Percentiles rank a stretch among this genome's conserved stretches.
Conservation (phyloP, 2,113 vertebrate genomes). For the Solea solea region DNA sequence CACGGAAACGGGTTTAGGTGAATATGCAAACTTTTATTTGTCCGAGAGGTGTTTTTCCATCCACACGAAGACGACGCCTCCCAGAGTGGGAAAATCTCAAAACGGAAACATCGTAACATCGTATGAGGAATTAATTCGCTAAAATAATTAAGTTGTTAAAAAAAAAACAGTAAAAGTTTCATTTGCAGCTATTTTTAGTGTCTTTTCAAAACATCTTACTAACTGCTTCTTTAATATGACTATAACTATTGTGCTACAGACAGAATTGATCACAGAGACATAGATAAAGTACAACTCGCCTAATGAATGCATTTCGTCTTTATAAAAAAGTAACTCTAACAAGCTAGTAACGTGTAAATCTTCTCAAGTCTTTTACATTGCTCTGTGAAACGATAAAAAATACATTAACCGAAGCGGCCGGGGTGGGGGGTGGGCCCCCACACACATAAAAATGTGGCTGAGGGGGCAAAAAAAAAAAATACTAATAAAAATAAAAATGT, state of each 20-base stretch:
- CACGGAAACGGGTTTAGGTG: no score
- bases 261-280: constrained; percentile 66
- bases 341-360: constrained; percentile 52
- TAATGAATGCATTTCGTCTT: constrained; percentile 59
- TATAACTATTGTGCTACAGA: constrained; percentile 77
- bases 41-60: no score
- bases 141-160: no score
- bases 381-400: constrained; percentile 69
- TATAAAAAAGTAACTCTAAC: constrained; percentile 69
- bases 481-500: constrained; percentile 34
- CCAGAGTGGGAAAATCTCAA: no score
- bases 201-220: constrained; percentile 42
- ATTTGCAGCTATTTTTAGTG: no score
- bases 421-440: constrained; percentile 16
- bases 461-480: constrained; percentile 13
- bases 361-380: constrained; percentile 58
- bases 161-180: no score
- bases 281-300: constrained; percentile 61
- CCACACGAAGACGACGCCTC: no score
- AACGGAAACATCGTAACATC: no score
- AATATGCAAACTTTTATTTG: no score
- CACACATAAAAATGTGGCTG: constrained; percentile 33
- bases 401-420: constrained; percentile 47
- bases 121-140: no score
- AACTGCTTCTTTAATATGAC: constrained; percentile 63